Base-by-base conservation (phyloP, 2,113 vertebrate genomes). In the Bubalus kerabau region DNA sequence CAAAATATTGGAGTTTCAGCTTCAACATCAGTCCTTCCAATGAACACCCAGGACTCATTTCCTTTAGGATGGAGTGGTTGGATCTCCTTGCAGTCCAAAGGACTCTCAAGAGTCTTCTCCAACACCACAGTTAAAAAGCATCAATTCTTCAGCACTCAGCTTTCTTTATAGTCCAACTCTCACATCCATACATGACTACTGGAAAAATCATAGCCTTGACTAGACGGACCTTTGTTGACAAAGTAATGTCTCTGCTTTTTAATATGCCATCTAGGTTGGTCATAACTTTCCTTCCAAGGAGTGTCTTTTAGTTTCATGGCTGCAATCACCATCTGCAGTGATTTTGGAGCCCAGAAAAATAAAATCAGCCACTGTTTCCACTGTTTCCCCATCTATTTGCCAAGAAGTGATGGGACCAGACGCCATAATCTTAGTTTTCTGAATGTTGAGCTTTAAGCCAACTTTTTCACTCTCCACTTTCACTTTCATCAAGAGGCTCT, bases 71-170 rank as follows among this genome's bases (percentile, higher is more conserved):
- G 67, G n/a, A 71, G n/a, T 71, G n/a, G n/a, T 23, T 71, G 67
- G n/a, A 23, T 71, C 67, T 40, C n/a, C 19, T 71, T 12, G 67
- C n/a, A 71, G 67, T 40, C n/a, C 67, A 71, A 71, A n/a, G 67
- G n/a, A 23, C 67, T 23, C 67, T 71, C 19, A 71, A 71, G n/a
- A 71, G 67, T 40, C 67, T 71, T 71, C 67, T 40, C 67, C 67
- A 71, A 71, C 67, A 40, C 19, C n/a, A 71, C 19, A 71, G 19
- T 40, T 71, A n/a, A 71, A 71, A 71, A 71, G n/a, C 67, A 36
- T 71, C 67, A 71, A 71, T 71, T 71, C 67, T 40, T 12, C 0
- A 0, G 5, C 2, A 0, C 9, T 71, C n/a, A 71, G n/a, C 19
- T 6, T 36, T 71, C 67, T 71, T 36, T 5, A 71, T 3, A 71